Conservation (phyloP, 2,888 invertebrate genomes). For the Gymnoscelis rufifasciata region DNA sequence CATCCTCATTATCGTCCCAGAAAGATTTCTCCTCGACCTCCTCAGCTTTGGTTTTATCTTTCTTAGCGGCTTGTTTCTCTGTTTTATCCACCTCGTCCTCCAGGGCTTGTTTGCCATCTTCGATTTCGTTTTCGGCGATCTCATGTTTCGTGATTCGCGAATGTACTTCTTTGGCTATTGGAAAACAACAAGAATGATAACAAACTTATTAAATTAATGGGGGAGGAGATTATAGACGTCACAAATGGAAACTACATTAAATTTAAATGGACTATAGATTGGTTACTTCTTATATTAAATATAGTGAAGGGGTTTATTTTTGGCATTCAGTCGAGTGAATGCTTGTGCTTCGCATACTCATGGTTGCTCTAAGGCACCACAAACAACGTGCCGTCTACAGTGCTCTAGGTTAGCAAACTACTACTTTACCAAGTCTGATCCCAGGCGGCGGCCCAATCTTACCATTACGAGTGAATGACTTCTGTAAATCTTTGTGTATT, state of each 20-base stretch:
- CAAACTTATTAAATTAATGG: conserved; percentile 35
- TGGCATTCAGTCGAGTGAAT: conserved; percentile 66
- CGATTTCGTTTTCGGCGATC: conserved; percentile 69
- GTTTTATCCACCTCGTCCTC: conserved; percentile 41
- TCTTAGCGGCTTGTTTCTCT: conserved; percentile 40
- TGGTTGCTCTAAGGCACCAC: conserved; percentile 56
- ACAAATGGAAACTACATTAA: conserved; percentile 42
- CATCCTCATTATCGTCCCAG: conserved; percentile 54
- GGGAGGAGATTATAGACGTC: conserved; percentile 48
- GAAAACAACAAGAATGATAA: conserved; percentile 37
- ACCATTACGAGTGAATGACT: conserved; percentile 36
- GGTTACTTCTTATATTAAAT: background rate
- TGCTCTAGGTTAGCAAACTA: conserved; percentile 59
- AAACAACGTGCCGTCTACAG: conserved; percentile 57
- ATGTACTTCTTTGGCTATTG: conserved; percentile 75
- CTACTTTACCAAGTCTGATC: conserved; percentile 50
- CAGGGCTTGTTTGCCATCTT: conserved; percentile 50
- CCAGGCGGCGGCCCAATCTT: conserved; percentile 38
- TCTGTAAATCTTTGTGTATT: conserved; percentile 18
- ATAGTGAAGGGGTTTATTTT: conserved; percentile 7
- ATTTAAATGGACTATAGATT: conserved; percentile 1
- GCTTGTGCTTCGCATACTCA: conserved; percentile 51
- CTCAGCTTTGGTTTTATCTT: conserved; percentile 50
- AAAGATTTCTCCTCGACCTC: conserved; percentile 46
- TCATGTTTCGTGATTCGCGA: conserved; percentile 70